These are phyloP conservation scores for Telenomus remus DNA, from an alignment of 1,140 invertebrate genomes.

Conservation along the genomic window DNA sequence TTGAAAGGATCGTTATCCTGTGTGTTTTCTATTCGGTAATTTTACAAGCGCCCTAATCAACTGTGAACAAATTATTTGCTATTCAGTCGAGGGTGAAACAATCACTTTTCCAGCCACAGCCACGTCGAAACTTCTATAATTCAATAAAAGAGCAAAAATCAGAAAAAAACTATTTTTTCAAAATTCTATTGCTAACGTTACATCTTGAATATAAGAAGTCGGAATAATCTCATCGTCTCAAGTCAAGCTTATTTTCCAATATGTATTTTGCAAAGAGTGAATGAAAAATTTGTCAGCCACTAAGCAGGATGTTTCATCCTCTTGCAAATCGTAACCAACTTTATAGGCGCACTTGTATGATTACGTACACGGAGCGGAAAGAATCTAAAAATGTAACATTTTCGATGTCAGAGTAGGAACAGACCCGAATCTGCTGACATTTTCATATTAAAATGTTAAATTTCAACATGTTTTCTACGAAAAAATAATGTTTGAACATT, in stretches of 20 bases:
- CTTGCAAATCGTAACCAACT: slow-evolving; percentile 6
- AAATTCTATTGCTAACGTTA: slow-evolving; percentile 8
- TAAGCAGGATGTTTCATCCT: slow-evolving; percentile 2
- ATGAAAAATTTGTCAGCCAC: neutral
- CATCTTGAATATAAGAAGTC: slow-evolving; percentile 2
- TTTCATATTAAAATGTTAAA: no score
- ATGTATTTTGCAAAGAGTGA: neutral
- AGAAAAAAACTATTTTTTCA: neutral
- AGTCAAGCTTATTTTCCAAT: neutral
- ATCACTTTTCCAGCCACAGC: neutral
- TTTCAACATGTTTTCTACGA: no score
- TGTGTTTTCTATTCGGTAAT: neutral
- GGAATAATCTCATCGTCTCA: slow-evolving; percentile 1
- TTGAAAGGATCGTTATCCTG: slow-evolving; percentile 6
- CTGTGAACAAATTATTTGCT: slow-evolving; percentile 12
- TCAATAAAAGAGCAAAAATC: neutral
- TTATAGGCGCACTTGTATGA: slow-evolving; percentile 2
- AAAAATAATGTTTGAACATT: no score
- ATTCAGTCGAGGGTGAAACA: slow-evolving; percentile 16
- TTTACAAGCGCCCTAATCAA: neutral
- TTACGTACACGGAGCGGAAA: no score
- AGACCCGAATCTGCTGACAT: no score
- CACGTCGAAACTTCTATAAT: slow-evolving; percentile 9
- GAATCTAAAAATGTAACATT: no score
- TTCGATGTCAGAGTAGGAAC: no score